Evolutionary conservation across 1,140 invertebrate genomes (phyloP), one percentile per base, ranked within the genome.

Genomic region (Atta colombica): DNA sequence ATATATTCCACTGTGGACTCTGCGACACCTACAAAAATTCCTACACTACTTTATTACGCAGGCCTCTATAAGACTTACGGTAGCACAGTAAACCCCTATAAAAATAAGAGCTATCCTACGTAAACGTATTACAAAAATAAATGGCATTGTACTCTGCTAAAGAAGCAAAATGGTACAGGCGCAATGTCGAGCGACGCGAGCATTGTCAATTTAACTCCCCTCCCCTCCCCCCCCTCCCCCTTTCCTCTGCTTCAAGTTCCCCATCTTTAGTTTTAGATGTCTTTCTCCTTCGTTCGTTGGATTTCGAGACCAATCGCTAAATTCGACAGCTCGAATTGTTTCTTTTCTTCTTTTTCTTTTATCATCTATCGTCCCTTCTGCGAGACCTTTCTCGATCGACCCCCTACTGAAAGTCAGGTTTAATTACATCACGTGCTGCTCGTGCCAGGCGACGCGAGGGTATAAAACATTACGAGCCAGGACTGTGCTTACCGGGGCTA

Each of bases 71-170:
- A 95, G 94, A 95, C 94, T 95, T 95, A 95, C 94, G 93, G 89
- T 95, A 95, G 94, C 94, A 95, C 93, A 94, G 93, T 95, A 95
- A 95, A 95, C 93, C 94, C 95, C 95, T 95, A 95, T 95, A 95
- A 95, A 95, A 95, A 95, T 95, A 95, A 95, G 91, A 95, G 94
- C 94, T 95, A 95, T 95, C 89, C 95, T 95, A 95, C 95, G 92
- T 95, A 95, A 95, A 95, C 94, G 93, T 94, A 95, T 95, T 95
- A 95, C 91, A 95, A 95, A 95, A 95, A 95, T 95, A 95, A 95
- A 95, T 95, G 94, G 94, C 94, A 94, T 95, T 94, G 93, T 95
- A 95, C 94, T 95, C 94, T 95, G 94, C 94, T 95, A 95, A 94
- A 94, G 92, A 95, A 95, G 94, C 94, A 94, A 94, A 95, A 95